Evolutionary conservation across 1,140 invertebrate species (phyloP), one percentile per base, ranked within the genome.

Genomic region (Papilio polyxenes): DNA sequence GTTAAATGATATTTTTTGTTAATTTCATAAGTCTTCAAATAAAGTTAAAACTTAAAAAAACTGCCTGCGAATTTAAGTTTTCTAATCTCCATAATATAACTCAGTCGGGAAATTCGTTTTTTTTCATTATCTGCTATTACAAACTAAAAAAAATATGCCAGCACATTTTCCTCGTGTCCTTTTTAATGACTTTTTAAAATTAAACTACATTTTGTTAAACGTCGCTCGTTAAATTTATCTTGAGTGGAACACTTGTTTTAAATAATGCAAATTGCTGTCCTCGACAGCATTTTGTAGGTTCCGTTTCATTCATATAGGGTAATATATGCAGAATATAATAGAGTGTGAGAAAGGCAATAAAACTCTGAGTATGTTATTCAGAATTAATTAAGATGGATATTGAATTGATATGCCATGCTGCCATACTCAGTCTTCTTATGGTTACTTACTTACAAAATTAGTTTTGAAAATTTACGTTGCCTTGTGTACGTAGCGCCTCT

Each of bases 321-420:
- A 72, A 72, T 72, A 10, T 69, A 72, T 72, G 23, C 65, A 40
- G 31, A 13, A 37, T 40, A 37, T 72, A 72, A 72, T 72, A 72
- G 31, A 37, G 23, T 3, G 0, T 37, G 31, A 40, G 31, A 15
- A 72, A 37, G 4, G 65, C 65, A 72, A 72, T 72, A 72, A 72
- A 37, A 72, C 23, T 65, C 62, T 23, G 51, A 17, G 62, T 37
- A 72, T 11, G 23, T 31, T 31, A 31, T 31, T 31, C 23, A n/a
- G n/a, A n/a, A n/a, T n/a, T n/a, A n/a, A n/a, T n/a, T n/a, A n/a
- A n/a, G n/a, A n/a, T n/a, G n/a, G n/a, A n/a, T n/a, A n/a, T n/a
- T n/a, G n/a, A n/a, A n/a, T n/a, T n/a, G n/a, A n/a, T n/a, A n/a
- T n/a, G n/a, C n/a, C n/a, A n/a, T n/a, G n/a, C n/a, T n/a, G n/a